Percentiles rank a stretch among this genome's conserved stretches.
phyloP scores from a whole-genome alignment of 1,140 invertebrate genomes.

The Gryon sp. region DNA sequence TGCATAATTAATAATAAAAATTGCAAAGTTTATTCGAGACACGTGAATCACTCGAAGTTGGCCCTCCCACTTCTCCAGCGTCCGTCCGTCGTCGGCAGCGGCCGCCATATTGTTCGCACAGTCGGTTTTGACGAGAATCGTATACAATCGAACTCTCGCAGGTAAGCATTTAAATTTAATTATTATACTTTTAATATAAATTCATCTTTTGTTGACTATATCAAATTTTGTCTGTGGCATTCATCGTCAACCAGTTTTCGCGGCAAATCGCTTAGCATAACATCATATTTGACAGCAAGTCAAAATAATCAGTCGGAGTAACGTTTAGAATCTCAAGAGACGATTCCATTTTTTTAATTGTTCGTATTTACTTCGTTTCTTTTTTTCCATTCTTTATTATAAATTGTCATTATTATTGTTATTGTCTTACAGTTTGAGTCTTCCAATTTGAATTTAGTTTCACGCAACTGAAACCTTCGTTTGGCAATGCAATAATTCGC shows the following conservation, averaged over 20 bases:
- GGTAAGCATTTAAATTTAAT: constrained; percentile 44
- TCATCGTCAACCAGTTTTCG: no score
- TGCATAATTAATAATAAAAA: no score
- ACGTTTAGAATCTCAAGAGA: no score
- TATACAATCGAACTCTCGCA: constrained; percentile 10
- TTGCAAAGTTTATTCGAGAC: constrained; percentile 36
- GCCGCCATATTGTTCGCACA: constrained; percentile 47
- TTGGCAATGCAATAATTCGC: not conserved
- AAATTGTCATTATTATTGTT: no score
- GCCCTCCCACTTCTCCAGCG: constrained; percentile 53
- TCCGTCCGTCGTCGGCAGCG: constrained; percentile 33
- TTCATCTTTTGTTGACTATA: constrained; percentile 7
- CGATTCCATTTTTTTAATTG: no score
- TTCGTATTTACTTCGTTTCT: no score
- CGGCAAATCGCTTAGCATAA: no score
- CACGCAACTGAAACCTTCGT: no score
- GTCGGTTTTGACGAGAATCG: constrained; percentile 24
- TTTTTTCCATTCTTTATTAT: no score
- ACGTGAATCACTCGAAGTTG: constrained; percentile 36
- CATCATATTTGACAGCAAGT: no score
- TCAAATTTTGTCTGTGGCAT: not conserved
- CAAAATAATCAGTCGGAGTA: no score
- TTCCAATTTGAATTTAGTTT: not conserved
- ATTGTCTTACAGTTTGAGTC: not conserved
- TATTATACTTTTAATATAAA: constrained; percentile 44